Conservation (phyloP, 2,888 invertebrate species). For the Phoenoteleia sp. region DNA sequence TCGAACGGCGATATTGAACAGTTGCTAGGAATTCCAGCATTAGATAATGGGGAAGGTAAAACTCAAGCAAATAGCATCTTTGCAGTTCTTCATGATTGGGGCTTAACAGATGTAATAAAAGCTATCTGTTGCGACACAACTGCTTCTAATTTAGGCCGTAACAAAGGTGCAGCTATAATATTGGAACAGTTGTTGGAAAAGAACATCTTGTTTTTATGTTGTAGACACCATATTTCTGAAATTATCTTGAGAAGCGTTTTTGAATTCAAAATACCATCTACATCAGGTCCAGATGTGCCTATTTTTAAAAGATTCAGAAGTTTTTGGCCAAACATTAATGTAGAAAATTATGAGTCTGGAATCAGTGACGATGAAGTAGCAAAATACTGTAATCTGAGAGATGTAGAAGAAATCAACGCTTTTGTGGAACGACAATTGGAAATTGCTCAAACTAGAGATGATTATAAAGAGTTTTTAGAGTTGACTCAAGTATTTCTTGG, state of each 20-base stretch:
- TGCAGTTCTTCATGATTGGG: conserved; percentile 11
- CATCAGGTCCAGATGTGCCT: conserved; percentile 28
- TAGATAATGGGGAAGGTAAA: conserved; percentile 32
- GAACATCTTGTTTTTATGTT: conserved; percentile 51
- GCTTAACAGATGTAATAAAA: conserved; percentile 20
- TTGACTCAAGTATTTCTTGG: conserved; percentile 44
- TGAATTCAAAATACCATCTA: conserved; percentile 6
- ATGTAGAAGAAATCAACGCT: background rate
- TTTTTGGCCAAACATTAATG: conserved; percentile 3
- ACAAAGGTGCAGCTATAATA: conserved; percentile 69
- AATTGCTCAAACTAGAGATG: conserved; percentile 44
- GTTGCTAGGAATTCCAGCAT: conserved; percentile 33
- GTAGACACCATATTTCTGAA: conserved; percentile 45
- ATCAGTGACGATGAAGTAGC: conserved; percentile 14
- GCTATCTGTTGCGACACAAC: conserved; percentile 73
- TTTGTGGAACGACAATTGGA: conserved; percentile 11
- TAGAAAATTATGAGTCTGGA: conserved; percentile 6
- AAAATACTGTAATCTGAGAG: background rate
- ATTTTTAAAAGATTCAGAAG: conserved; percentile 29
- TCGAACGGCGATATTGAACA: conserved; percentile 2
- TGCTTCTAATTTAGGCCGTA: conserved; percentile 67
- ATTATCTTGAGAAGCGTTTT: conserved; percentile 18
- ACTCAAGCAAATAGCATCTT: conserved; percentile 39
- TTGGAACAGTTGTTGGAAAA: conserved; percentile 73
- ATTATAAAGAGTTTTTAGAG: conserved; percentile 73